Evolutionary conservation across 2,888 invertebrate genomes (phyloP), one percentile per base, ranked within the genome.

Genomic region (Lasioglossum figueresi): DNA sequence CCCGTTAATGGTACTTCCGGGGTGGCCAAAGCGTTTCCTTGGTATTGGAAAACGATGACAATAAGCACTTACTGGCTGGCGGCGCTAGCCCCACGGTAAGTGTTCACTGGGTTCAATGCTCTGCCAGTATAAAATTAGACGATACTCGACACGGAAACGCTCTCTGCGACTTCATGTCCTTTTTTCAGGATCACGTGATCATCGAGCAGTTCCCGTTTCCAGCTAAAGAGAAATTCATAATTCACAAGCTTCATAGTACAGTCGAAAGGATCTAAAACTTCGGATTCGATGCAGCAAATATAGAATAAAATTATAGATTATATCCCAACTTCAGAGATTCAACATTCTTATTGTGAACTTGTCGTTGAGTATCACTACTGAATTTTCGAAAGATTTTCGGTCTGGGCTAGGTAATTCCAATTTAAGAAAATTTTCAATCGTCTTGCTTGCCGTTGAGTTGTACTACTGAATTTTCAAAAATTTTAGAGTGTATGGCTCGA

Each of bases 11-110:
- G 45, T 27, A 68, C 37, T 45, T 68, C 31, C 43, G 23, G n/a
- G 45, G 37, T 40, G 73, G 34, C 31, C 48, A 23, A 23, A 74
- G 52, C 23, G 34, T 70, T 31, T 70, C 31, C 77, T 52, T 70
- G 68, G 14, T 52, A 77, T 70, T 27, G 77, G 52, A 52, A 77
- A 68, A 48, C 70, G 70, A 77, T 70, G 70, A 70, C 70, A 77
- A 59, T 77, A 48, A 66, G 68, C 68, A 76, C 68, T 66, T 76
- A 66, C 66, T 48, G 72, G 34, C 37, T 52, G 45, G 8, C 27
- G 23, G 40, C n/a, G n/a, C 23, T 77, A 40, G 52, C 37, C 12
- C 37, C 14, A 16, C n/a, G 27, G 31, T 43, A 72, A 72, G 79
- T 71, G 40, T 31, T 37, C 34, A n/a, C 8, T 5, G n/a, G 23